A percentile compares a stretch with the other conserved stretches of the same genome.
phyloP scores from a whole-genome alignment of 2,888 invertebrate species.

The Polymixis flavicincta region DNA sequence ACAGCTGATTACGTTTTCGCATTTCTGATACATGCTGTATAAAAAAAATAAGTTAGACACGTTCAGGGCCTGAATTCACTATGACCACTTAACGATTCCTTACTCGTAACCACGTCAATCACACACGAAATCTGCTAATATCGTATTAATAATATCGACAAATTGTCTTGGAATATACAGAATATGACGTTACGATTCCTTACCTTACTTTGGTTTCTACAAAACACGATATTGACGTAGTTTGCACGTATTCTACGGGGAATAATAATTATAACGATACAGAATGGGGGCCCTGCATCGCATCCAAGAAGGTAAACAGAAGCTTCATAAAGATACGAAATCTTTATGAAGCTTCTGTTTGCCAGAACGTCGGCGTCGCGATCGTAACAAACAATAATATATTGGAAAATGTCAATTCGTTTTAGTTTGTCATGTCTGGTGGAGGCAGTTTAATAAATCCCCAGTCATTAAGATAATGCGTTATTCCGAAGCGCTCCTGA shows the following conservation, averaged over 20 bases:
- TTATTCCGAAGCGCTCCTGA: conserved; percentile 68
- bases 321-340: neutral
- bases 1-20: neutral
- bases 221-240: no score
- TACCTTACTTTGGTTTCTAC: no score
- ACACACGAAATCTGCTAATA: no score
- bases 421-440: conserved; percentile 50
- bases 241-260: no score
- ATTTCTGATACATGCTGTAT: neutral
- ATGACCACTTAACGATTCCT: no score
- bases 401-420: conserved; percentile 45
- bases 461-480: conserved; percentile 65
- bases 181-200: no score
- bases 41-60: neutral
- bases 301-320: neutral
- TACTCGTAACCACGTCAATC: no score
- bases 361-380: neutral
- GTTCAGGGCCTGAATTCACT: no score
- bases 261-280: no score
- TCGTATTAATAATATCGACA: no score
- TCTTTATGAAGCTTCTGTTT: conserved; percentile 20
- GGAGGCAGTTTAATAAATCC: conserved; percentile 67
- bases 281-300: no score
- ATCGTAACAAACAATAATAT: conserved; percentile 24
- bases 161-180: no score